Base-by-base conservation (phyloP, 2,888 invertebrate genomes). In the Lepidocyrtoides sp. region DNA sequence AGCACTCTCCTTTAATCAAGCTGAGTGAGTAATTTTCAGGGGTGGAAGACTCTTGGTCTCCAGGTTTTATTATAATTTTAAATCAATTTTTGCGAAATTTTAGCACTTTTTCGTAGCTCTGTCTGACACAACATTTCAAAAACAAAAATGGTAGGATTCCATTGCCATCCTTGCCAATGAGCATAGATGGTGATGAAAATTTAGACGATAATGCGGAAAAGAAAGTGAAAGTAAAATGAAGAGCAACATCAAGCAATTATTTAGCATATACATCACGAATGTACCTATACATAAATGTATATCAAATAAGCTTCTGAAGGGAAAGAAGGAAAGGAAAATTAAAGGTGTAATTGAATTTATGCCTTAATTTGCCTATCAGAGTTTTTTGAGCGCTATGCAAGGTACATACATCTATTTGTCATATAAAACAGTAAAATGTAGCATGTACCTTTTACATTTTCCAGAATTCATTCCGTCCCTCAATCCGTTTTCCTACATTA, bases 271-370 rank as follows among this genome's bases (percentile, higher is more conserved):
- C 7, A 17, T 54, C 12, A 10, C 12, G 17, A 8, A 14, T 54
- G 12, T 54, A 17, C 20, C 17, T 20, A 20, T 54, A 54, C 12
- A 48, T 54, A 54, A 2, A 2, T 20, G 2, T 54, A 20, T 54
- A 20, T 26, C 23, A 60, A 2, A 7, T 7, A 26, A 8, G 60
- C 23, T 10, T 60, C 26, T 0, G 26, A 8, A 60, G 14, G 51
- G 17, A 77, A 32, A 36, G 81, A 48, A 48, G 23, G 41, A 26
- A 63, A 83, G 23, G 26, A 66, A 69, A 69, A 83, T 83, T 57
- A 83, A 83, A 83, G 66, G 48, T 83, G 83, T 69, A 83, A 83
- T 83, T 83, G 83, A 83, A 83, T 83, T 83, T 83, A 41, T 66
- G 41, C 29, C 29, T 17, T 66, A 36, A 83, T n/a, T 44, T 69